Conservation (phyloP, 1,140 invertebrate genomes). For the Psilanteris sp. region DNA sequence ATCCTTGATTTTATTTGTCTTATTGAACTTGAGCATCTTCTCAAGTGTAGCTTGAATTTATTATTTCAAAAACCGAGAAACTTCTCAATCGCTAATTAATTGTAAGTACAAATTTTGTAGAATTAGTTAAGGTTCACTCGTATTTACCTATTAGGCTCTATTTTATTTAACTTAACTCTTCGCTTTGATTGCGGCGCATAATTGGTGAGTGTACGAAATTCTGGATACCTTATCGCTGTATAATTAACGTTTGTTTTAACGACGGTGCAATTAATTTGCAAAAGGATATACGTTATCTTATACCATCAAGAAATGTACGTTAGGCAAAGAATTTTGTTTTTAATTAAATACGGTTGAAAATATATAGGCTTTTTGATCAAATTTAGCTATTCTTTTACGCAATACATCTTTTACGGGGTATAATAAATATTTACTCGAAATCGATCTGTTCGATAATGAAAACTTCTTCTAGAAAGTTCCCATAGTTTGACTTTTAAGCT, state of each 20-base stretch:
- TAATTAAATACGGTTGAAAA: background rate
- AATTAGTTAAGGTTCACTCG: background rate
- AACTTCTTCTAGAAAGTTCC: constrained; percentile 28
- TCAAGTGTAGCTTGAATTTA: too few species aligned
- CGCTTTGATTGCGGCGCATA: constrained; percentile 14
- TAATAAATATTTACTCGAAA: constrained; percentile 9
- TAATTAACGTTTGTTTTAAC: constrained; percentile 16
- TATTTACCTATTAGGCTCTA: too few species aligned
- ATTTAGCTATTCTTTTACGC: background rate
- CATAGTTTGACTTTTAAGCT: constrained; percentile 23
- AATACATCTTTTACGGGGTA: too few species aligned
- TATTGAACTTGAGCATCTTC: too few species aligned
- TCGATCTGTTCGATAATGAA: constrained; percentile 16
- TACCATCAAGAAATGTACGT: constrained; percentile 2
- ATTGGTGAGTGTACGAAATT: constrained; percentile 13
- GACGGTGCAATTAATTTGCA: constrained; percentile 13
- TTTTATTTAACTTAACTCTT: constrained; percentile 46
- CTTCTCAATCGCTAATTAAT: constrained; percentile 11
- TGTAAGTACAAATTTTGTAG: constrained; percentile 9
- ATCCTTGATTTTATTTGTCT: too few species aligned
- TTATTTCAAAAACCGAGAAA: too few species aligned
- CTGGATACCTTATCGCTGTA: constrained; percentile 1
- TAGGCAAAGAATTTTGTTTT: background rate
- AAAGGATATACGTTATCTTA: constrained; percentile 1
- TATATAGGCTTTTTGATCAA: background rate